A percentile compares a stretch with the other conserved stretches of the same genome.
phyloP scores from a whole-genome alignment of 1,140 invertebrate genomes.

The Drosophila obscura region DNA sequence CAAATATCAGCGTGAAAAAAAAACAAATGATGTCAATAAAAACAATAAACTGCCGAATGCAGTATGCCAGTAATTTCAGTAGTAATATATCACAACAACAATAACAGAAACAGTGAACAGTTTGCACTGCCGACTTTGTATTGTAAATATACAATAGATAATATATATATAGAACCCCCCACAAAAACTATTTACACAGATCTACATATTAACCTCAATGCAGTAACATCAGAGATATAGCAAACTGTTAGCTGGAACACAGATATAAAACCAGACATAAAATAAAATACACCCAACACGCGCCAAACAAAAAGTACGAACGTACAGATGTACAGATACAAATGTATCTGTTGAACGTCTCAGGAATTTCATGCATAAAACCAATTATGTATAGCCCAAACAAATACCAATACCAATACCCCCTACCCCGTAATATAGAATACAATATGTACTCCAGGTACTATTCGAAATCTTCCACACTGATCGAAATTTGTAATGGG shows the following conservation, averaged over 20 bases:
- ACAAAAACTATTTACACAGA: conserved; percentile 2
- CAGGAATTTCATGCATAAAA: conserved; percentile 77
- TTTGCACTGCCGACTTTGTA: conserved; percentile 15
- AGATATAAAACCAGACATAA: no score
- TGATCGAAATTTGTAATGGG: no score
- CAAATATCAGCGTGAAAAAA: conserved; percentile 4
- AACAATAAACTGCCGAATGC: no score
- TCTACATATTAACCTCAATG: neutral
- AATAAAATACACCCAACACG: conserved; percentile 1
- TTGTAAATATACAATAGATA: conserved; percentile 15
- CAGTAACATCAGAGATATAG: conserved; percentile 11
- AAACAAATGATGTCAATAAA: neutral
- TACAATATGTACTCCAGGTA: no score
- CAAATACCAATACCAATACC: conserved; percentile 3
- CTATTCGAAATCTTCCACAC: no score
- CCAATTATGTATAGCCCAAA: conserved; percentile 21
- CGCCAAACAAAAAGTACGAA: conserved; percentile 8
- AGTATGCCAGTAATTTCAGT: conserved; percentile 8
- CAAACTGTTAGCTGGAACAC: conserved; percentile 1
- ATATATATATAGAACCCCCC: neutral
- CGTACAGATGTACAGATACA: neutral
- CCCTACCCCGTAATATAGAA: no score
- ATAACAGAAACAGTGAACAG: conserved; percentile 17
- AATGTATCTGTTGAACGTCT: conserved; percentile 74
- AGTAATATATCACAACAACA: conserved; percentile 20